These are phyloP conservation scores for Brachionus paranguensis DNA, from an alignment of 1,140 invertebrate species.

Conservation along the genomic window DNA sequence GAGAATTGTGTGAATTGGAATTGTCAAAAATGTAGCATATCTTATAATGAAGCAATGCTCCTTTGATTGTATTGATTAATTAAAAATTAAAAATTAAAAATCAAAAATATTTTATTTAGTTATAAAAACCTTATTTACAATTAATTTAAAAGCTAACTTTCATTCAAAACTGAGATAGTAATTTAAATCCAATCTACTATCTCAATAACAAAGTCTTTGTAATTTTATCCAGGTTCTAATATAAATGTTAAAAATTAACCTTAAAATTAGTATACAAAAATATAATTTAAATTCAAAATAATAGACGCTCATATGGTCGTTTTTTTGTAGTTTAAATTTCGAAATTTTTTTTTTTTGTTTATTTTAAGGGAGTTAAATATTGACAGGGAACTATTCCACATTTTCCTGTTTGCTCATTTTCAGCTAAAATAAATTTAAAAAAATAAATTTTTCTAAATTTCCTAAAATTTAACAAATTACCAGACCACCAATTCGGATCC, in stretches of 20 bases:
- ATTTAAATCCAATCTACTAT: neutral
- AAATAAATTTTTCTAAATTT: neutral
- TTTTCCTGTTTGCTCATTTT: conserved; percentile 30
- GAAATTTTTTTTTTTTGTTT: neutral
- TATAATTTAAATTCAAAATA: neutral
- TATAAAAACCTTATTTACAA: neutral
- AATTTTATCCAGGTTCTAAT: neutral
- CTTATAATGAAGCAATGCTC: too few relatives aligned
- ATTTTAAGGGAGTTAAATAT: conserved; percentile 37
- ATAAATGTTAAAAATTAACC: neutral
- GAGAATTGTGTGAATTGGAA: too few relatives aligned
- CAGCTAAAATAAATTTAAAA: neutral
- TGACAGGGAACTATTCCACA: conserved; percentile 33
- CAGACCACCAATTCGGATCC: conserved; percentile 38
- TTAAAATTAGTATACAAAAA: neutral
- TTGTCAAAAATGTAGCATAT: too few relatives aligned
- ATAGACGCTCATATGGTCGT: neutral
- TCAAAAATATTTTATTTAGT: neutral
- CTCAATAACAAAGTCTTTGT: neutral
- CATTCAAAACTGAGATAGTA: neutral
- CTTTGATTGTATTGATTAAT: too few relatives aligned
- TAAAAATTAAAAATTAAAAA: neutral
- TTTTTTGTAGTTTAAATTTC: neutral
- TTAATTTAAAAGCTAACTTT: neutral
- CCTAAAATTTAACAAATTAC: neutral